Percentiles rank a stretch among this genome's conserved stretches.
Conservation (phyloP, 2,113 vertebrate genomes). For the Tursiops truncatus region DNA sequence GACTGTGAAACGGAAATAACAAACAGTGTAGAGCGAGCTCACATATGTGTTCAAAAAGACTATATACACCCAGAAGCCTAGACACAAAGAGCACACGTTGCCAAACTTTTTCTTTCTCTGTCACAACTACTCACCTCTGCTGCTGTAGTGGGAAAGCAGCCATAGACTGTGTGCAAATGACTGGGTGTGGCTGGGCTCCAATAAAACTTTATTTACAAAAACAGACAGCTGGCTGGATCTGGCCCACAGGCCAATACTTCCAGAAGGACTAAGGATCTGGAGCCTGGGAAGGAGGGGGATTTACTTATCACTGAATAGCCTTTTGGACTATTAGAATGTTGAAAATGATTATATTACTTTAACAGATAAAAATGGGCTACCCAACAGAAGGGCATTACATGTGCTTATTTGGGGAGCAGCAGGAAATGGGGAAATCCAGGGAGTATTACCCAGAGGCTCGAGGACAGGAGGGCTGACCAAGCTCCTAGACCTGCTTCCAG, state of each 20-base stretch:
- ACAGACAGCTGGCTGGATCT: not conserved
- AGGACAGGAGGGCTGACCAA: not conserved
- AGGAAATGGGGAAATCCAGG: not conserved
- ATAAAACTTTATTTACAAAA: constrained; percentile 27
- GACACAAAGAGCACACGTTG: not conserved
- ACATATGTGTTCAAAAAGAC: not conserved
- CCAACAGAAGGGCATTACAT: not conserved
- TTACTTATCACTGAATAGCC: not conserved
- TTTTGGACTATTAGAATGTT: not conserved
- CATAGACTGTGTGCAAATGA: not conserved
- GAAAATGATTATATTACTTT: not conserved
- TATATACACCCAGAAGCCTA: not conserved
- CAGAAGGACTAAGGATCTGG: not conserved
- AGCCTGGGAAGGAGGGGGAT: no score
- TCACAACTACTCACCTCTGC: not conserved
- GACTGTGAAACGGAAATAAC: not conserved
- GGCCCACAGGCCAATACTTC: not conserved
- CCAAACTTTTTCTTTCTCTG: not conserved
- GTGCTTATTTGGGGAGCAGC: not conserved
- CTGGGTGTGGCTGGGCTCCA: not conserved
- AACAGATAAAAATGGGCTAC: not conserved
- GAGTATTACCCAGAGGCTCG: not conserved
- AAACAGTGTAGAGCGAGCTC: not conserved
- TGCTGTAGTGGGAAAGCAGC: not conserved
- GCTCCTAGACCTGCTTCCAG: not conserved